phyloP scores from a whole-genome alignment of 2,797 vertebrate genomes.

The Onychomys leucogaster region DNA sequence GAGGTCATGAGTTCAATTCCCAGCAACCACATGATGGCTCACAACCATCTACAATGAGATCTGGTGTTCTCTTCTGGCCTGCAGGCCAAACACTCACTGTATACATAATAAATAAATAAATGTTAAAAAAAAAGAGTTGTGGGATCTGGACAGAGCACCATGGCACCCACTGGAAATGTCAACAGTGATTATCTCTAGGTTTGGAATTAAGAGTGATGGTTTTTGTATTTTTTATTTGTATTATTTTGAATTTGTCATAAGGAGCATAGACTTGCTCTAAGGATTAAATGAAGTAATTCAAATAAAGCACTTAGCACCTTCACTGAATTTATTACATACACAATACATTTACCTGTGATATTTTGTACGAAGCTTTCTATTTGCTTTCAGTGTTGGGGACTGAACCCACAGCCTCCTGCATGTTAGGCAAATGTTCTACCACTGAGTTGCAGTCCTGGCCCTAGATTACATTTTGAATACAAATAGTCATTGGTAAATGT shows the following conservation, averaged over 20 bases:
- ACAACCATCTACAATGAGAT: too few species aligned
- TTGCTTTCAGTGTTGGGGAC: neutral
- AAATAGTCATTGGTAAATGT: conserved; percentile 14
- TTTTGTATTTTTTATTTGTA: neutral
- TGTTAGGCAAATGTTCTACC: neutral
- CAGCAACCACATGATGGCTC: too few species aligned
- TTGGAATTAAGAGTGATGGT: neutral
- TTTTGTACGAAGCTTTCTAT: neutral
- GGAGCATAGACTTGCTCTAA: neutral
- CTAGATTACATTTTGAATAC: neutral
- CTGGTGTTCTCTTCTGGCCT: too few species aligned
- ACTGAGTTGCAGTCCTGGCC: neutral
- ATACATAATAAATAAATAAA: too few species aligned
- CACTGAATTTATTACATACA: neutral
- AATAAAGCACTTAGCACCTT: neutral
- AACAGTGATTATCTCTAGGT: conserved; percentile 6
- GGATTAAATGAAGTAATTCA: conserved; percentile 43
- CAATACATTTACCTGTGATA: neutral
- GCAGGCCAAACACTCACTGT: too few species aligned
- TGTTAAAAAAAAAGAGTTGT: neutral
- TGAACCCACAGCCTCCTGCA: neutral
- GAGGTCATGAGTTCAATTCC: too few species aligned
- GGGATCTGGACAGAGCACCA: neutral
- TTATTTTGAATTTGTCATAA: conserved; percentile 5
- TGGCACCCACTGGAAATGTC: neutral